Conservation (phyloP, 1,140 invertebrate species). For the Drosophila serrata region DNA sequence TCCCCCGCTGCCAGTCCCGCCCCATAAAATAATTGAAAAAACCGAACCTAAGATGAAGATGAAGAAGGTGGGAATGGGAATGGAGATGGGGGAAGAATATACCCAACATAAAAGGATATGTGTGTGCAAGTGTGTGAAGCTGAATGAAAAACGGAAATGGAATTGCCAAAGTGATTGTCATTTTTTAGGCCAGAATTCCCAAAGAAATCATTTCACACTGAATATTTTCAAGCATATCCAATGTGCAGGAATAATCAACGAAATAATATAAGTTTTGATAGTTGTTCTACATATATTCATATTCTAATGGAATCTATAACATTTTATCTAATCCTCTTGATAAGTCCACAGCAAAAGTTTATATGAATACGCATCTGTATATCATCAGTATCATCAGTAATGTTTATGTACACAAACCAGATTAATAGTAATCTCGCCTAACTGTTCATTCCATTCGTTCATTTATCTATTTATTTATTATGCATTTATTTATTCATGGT, state of each 20-base stretch:
- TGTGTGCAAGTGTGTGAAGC: slow-evolving; percentile 12
- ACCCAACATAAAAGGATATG: slow-evolving; percentile 20
- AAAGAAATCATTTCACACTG: slow-evolving; percentile 10
- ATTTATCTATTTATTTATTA: slow-evolving; percentile 48
- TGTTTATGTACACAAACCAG: not conserved
- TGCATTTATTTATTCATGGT: slow-evolving; percentile 46
- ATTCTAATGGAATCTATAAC: not conserved
- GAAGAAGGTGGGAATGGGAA: not conserved
- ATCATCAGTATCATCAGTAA: too few relatives aligned
- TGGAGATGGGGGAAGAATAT: not conserved
- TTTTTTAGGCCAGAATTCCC: slow-evolving; percentile 41
- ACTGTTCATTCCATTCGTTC: slow-evolving; percentile 14
- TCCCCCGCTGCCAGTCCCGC: not conserved
- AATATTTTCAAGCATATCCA: slow-evolving; percentile 7
- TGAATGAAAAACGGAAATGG: slow-evolving; percentile 54
- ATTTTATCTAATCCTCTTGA: not conserved
- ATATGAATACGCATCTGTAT: too few relatives aligned
- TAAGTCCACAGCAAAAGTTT: not conserved
- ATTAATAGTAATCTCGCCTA: slow-evolving; percentile 1
- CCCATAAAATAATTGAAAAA: slow-evolving; percentile 64
- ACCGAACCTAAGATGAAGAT: slow-evolving; percentile 18
- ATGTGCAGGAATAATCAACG: not conserved
- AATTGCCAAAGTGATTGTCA: slow-evolving; percentile 45
- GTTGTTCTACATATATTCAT: too few relatives aligned
- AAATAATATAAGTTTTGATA: not conserved